Evolutionary conservation across 1,140 invertebrate species (phyloP).

Genomic region (Brachionus rubens): DNA sequence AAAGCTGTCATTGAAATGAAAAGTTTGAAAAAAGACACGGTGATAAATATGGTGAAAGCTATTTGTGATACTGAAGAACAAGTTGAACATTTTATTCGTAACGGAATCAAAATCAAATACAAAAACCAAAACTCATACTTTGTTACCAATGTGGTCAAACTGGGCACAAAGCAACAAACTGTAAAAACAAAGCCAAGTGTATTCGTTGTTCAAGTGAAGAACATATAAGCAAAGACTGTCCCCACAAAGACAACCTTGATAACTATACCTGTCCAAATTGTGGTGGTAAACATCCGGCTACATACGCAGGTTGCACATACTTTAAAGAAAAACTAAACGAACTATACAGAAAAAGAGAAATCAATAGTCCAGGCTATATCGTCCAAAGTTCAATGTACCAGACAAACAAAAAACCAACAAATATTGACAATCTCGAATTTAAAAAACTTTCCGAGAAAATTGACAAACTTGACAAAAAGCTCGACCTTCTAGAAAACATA

Average conservation of each 20-base stretch:
- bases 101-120: no score
- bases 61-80: no score
- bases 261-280: background rate
- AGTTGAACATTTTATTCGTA: no score
- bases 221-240: background rate
- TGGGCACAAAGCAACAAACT: background rate
- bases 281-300: background rate
- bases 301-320: background rate
- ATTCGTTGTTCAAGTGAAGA: background rate
- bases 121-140: background rate
- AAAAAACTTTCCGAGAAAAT: background rate
- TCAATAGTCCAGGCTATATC: background rate
- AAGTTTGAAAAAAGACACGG: no score
- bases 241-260: background rate
- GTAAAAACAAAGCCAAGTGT: background rate
- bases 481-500: background rate
- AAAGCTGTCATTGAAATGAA: no score
- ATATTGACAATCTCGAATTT: background rate
- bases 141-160: background rate
- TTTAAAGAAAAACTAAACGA: constrained; percentile 12
- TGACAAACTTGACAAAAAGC: background rate
- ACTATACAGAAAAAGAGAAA: background rate
- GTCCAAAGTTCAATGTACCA: background rate
- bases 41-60: no score
- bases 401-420: background rate